Evolutionary conservation across 1,140 invertebrate genomes (phyloP).

Genomic region (Centruroides sculpturatus): DNA sequence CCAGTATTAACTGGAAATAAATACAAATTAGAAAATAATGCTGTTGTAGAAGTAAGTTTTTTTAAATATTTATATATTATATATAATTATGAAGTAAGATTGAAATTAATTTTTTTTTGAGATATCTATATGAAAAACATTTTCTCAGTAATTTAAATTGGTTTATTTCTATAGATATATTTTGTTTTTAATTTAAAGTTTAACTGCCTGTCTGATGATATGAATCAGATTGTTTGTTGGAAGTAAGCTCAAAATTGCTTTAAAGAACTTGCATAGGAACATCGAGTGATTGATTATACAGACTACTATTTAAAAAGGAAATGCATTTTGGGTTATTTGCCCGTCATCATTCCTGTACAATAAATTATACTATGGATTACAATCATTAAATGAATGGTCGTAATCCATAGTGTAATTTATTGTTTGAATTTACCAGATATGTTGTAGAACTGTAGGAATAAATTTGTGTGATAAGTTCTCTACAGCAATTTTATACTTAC

Average conservation of each 20-base stretch:
- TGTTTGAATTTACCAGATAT: too few relatives aligned
- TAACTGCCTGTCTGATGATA: neutral
- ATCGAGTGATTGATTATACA: too few relatives aligned
- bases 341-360: too few relatives aligned
- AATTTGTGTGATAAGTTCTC: too few relatives aligned
- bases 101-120: constrained; percentile 8
- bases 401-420: too few relatives aligned
- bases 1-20: constrained; percentile 74
- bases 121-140: neutral
- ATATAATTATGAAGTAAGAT: neutral
- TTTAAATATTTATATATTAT: neutral
- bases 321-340: too few relatives aligned
- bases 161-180: neutral
- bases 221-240: neutral
- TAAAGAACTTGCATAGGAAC: too few relatives aligned
- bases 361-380: too few relatives aligned
- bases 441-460: too few relatives aligned
- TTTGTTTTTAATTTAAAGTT: neutral
- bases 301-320: too few relatives aligned
- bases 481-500: too few relatives aligned
- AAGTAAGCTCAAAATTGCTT: neutral
- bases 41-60: constrained; percentile 72
- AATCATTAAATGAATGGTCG: too few relatives aligned
- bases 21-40: constrained; percentile 74
- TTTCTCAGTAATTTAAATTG: neutral